Conservation (phyloP, 2,888 invertebrate species). For the Hirtodrosophila confusa region DNA sequence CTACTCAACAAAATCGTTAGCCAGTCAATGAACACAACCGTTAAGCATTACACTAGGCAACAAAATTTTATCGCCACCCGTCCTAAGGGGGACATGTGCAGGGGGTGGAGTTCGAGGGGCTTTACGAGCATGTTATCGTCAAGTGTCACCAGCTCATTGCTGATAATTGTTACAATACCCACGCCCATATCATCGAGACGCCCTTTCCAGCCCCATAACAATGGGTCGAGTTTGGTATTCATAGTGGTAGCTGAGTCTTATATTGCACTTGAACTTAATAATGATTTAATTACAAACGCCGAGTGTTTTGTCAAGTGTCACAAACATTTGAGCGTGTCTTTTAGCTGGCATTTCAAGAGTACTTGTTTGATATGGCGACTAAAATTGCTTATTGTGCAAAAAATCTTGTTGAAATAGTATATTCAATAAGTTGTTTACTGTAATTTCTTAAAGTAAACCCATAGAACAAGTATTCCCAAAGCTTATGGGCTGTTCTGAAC, state of each 20-base stretch:
- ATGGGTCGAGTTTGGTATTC: conserved; percentile 8
- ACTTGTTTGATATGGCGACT: too few relatives aligned
- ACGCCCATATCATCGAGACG: conserved; percentile 45
- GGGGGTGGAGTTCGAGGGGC: not conserved
- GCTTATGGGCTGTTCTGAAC: too few relatives aligned
- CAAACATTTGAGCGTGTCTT: not conserved
- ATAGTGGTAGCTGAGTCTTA: conserved; percentile 18
- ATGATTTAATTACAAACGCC: conserved; percentile 67
- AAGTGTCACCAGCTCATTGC: conserved; percentile 63
- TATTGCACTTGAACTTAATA: conserved; percentile 45
- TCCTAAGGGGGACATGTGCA: conserved; percentile 10
- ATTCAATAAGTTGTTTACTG: too few relatives aligned
- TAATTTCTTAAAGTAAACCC: too few relatives aligned
- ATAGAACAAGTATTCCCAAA: too few relatives aligned
- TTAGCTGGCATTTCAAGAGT: too few relatives aligned
- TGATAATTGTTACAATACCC: conserved; percentile 64
- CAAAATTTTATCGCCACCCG: conserved; percentile 72
- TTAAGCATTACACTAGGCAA: conserved; percentile 73
- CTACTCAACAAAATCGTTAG: conserved; percentile 77
- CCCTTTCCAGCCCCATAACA: conserved; percentile 16
- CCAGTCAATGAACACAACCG: conserved; percentile 76
- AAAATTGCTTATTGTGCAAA: too few relatives aligned
- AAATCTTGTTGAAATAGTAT: too few relatives aligned
- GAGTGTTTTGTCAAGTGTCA: conserved; percentile 32
- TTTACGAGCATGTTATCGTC: conserved; percentile 46